Evolutionary conservation across 2,113 vertebrate genomes (phyloP).

Genomic region (Tupaia tana): DNA sequence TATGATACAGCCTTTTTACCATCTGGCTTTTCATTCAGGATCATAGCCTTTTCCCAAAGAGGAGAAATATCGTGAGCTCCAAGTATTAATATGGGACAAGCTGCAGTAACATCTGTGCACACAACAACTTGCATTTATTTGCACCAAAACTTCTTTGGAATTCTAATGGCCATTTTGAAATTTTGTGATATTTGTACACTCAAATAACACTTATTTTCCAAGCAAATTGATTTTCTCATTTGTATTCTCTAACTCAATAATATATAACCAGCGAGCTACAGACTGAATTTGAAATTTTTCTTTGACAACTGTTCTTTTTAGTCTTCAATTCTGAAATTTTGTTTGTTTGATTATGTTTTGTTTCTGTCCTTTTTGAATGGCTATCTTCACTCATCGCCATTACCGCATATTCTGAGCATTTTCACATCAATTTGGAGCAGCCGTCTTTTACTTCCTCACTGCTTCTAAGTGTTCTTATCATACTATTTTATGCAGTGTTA

Average conservation of each 20-base stretch:
- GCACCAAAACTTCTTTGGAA: slow-evolving; percentile 36
- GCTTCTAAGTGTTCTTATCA: background rate
- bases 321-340: background rate
- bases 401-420: background rate
- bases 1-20: background rate
- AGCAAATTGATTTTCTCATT: slow-evolving; percentile 52
- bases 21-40: slow-evolving; percentile 50
- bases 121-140: slow-evolving; percentile 62
- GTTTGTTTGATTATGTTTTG: background rate
- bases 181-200: slow-evolving; percentile 39
- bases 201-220: slow-evolving; percentile 58
- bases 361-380: background rate
- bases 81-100: slow-evolving; percentile 65
- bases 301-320: slow-evolving; percentile 27
- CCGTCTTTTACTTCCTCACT: background rate
- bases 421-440: background rate
- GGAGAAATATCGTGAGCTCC: slow-evolving; percentile 60
- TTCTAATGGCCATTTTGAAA: slow-evolving; percentile 52
- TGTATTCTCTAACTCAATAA: slow-evolving; percentile 1
- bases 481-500: background rate
- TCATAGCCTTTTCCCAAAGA: background rate
- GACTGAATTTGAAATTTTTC: background rate
- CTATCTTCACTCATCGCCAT: background rate
- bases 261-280: background rate
- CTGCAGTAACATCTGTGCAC: slow-evolving; percentile 63